Evolutionary conservation across 2,888 invertebrate genomes (phyloP).

Genomic region (Drosophila infuscata): DNA sequence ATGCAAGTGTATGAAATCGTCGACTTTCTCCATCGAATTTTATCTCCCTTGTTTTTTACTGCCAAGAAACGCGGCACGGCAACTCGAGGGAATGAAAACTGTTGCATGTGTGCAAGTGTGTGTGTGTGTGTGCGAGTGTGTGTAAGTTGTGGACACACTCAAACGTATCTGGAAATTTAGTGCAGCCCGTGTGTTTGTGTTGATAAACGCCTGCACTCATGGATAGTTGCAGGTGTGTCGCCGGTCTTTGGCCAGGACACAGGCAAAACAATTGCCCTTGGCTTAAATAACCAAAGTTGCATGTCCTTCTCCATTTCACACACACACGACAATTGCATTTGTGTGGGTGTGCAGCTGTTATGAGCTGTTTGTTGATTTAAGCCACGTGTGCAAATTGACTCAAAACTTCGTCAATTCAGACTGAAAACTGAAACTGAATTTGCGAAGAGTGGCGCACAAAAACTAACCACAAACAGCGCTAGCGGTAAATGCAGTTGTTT

Average conservation of each 20-base stretch:
- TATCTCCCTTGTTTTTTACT: constrained; percentile 36
- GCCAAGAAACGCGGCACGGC: constrained; percentile 35
- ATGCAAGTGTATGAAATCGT: neutral
- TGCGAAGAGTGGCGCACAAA: neutral
- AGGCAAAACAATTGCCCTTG: constrained; percentile 39
- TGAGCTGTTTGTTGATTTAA: constrained; percentile 55
- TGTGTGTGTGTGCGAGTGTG: neutral
- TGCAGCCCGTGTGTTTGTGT: constrained; percentile 19
- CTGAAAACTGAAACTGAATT: constrained; percentile 13
- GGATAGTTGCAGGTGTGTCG: constrained; percentile 10
- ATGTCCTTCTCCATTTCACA: constrained; percentile 13
- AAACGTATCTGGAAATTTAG: neutral
- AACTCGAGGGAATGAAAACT: constrained; percentile 56
- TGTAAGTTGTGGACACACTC: constrained; percentile 3
- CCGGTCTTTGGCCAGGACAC: neutral
- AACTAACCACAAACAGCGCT: constrained; percentile 6
- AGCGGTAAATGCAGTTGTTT: constrained; percentile 34
- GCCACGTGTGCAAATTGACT: constrained; percentile 53
- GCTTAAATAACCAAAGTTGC: constrained; percentile 41
- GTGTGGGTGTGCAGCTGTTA: constrained; percentile 26
- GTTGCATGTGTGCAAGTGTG: constrained; percentile 7
- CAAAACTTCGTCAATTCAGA: constrained; percentile 2
- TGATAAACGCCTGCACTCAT: constrained; percentile 56
- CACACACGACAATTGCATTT: constrained; percentile 28
- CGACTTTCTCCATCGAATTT: too few relatives aligned